phyloP scores from a whole-genome alignment of 1,140 invertebrate species.

The Cryptotermes secundus region DNA sequence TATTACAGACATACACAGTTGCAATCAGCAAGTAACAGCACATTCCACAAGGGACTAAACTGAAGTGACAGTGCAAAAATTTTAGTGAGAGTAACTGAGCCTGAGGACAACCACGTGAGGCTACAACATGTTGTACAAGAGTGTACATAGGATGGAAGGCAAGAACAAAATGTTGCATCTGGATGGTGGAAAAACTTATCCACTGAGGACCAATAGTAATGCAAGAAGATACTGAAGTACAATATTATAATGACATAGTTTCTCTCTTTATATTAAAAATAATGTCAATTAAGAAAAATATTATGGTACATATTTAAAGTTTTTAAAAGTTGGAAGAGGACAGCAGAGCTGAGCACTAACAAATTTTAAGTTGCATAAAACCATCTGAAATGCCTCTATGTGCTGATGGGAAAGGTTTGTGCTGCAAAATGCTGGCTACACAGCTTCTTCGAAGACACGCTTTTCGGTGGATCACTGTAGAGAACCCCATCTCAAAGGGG shows the following conservation, averaged over 20 bases:
- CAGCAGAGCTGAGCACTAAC: not conserved
- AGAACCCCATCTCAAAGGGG: not conserved
- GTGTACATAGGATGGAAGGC: too few relatives aligned
- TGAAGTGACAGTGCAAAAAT: too few relatives aligned
- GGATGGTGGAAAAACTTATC: too few relatives aligned
- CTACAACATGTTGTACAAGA: too few relatives aligned
- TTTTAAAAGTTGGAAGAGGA: not conserved
- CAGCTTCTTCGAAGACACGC: constrained; percentile 21
- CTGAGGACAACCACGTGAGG: too few relatives aligned
- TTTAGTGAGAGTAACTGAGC: too few relatives aligned
- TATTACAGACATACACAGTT: too few relatives aligned
- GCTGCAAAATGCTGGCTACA: constrained; percentile 9
- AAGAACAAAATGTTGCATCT: too few relatives aligned
- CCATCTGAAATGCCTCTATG: not conserved
- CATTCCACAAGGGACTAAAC: too few relatives aligned
- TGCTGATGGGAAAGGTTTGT: constrained; percentile 3
- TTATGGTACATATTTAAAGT: not conserved
- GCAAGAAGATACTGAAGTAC: too few relatives aligned
- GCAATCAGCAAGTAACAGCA: too few relatives aligned
- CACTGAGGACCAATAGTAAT: too few relatives aligned
- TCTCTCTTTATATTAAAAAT: not conserved
- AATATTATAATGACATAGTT: not conserved
- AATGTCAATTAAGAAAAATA: not conserved
- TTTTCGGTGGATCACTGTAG: constrained; percentile 22
- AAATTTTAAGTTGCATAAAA: not conserved